These are phyloP conservation scores for Zophobas morio DNA, from an alignment of 1,140 invertebrate species.

Conservation along the genomic window DNA sequence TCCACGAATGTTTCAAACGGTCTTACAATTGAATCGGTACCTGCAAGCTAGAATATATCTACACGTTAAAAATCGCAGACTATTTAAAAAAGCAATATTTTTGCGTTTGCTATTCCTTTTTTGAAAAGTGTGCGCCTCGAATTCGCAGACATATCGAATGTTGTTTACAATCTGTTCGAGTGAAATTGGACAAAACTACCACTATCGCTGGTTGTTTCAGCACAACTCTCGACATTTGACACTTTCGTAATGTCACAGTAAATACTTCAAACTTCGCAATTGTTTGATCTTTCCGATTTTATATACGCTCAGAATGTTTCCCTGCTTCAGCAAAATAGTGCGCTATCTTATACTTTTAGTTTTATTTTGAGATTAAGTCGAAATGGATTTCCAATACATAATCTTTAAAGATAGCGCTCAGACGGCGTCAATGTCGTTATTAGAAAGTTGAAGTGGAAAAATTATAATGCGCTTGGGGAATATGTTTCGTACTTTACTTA, in stretches of 20 bases:
- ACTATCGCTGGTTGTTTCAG: not conserved
- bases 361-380: slow-evolving; percentile 37
- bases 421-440: slow-evolving; percentile 22
- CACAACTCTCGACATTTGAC: not conserved
- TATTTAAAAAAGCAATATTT: not conserved
- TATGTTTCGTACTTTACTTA: slow-evolving; percentile 14
- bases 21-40: too few species aligned
- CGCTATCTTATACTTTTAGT: slow-evolving; percentile 17
- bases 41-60: too few species aligned
- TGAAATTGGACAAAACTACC: not conserved
- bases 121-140: not conserved
- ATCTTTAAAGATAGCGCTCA: slow-evolving; percentile 32
- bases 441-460: slow-evolving; percentile 30
- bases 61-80: too few species aligned
- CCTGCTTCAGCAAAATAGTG: slow-evolving; percentile 11
- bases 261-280: slow-evolving; percentile 30
- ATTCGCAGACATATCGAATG: not conserved
- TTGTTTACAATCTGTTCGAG: slow-evolving; percentile 18
- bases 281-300: slow-evolving; percentile 30
- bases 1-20: too few species aligned
- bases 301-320: slow-evolving; percentile 25
- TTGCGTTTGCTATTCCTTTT: not conserved
- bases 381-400: slow-evolving; percentile 43
- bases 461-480: slow-evolving; percentile 25
- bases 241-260: slow-evolving; percentile 12